Conservation (phyloP, 2,888 invertebrate genomes). For the Aphrophora alni region DNA sequence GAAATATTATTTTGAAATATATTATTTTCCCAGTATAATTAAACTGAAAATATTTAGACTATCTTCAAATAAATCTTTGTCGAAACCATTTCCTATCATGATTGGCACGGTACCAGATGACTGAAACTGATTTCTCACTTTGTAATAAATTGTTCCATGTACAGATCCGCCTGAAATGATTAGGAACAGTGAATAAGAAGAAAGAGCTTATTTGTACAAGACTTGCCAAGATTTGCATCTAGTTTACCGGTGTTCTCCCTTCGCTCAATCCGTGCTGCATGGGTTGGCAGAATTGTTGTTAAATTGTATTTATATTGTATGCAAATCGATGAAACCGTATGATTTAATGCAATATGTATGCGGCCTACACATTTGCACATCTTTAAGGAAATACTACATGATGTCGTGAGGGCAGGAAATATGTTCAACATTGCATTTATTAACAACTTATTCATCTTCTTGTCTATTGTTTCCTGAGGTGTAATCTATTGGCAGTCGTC, state of each 20-base stretch:
- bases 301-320: neutral
- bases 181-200: neutral
- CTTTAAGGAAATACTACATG: neutral
- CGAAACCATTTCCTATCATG: neutral
- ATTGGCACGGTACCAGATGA: neutral
- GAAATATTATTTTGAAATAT: too few relatives aligned
- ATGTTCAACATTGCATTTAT: neutral
- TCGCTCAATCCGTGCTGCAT: neutral
- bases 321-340: neutral
- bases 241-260: neutral
- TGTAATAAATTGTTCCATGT: neutral
- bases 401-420: neutral
- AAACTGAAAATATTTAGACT: neutral
- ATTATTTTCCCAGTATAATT: too few relatives aligned
- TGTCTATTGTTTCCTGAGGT: neutral
- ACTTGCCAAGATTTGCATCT: neutral
- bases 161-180: neutral
- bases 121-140: neutral
- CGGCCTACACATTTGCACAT: neutral
- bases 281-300: neutral
- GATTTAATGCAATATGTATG: neutral
- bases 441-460: neutral
- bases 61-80: neutral
- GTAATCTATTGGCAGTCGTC: neutral
- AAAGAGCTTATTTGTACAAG: neutral